Base-by-base conservation (phyloP, 2,113 vertebrate species). In the Tonatia bakeri region DNA sequence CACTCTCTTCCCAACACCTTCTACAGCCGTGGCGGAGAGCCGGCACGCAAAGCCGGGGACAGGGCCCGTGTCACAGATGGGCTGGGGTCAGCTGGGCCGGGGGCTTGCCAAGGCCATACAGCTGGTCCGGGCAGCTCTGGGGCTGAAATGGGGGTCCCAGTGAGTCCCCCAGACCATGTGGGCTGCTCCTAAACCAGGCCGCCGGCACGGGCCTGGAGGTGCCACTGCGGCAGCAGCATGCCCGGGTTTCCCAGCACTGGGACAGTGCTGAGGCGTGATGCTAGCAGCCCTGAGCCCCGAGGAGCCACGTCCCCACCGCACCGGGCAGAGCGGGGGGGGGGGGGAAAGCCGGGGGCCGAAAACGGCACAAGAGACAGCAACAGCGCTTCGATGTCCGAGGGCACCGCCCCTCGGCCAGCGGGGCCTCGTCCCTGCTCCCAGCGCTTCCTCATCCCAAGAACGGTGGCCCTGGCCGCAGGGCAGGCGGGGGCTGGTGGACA, bases 291-390 rank as follows among this genome's bases (percentile, higher is more conserved):
- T 2, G 6, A 36, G 10, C 67, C 9, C 7, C 3, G 15, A 36
- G 31, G 22, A 69, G 72, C 72, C 40, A 8, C 24, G 0, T 28
- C 28, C 40, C 40, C 7, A 14, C 15, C 38, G 28, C 3, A 26
- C 40, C 26, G 6, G 1, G 24, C 72, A 28, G 38, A 40, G 69
- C 2, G 10, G 9, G 1, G 7, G 0, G 33, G 19, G 67, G 20
- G 28, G 7, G 0, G 0, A 10, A 26, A n/a, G n/a, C n/a, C n/a
- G 65, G 5, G 5, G 15, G 0, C 0, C 1, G 13, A 15, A 5
- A 1, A 0, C 0, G 1, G 70, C 2, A 2, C 1, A 8, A 8
- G 16, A 0, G 38, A 28, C 2, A 1, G 16, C 3, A 1, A 28
- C 43, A 5, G 36, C 0, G 0, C 5, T 9, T 4, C 4, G 3